Evolutionary conservation across 2,113 vertebrate species (phyloP), one percentile per base, ranked within the genome.

Genomic region (Ammodramus savannarum): DNA sequence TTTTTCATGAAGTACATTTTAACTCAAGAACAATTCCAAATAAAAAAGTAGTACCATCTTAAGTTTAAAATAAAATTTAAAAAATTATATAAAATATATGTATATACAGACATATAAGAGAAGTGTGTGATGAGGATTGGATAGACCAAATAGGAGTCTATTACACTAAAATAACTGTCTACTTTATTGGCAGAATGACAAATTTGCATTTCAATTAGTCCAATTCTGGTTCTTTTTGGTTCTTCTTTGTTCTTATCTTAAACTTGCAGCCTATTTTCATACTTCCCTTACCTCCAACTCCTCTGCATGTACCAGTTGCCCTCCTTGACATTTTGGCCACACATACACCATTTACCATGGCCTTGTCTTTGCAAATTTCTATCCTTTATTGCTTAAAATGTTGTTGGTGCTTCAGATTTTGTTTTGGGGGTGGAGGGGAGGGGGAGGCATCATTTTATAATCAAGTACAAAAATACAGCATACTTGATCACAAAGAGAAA

Each of bases 241-340:
- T 74, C 34, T 81, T 89, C 88, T 95, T 96, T 94, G 82, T 93
- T 95, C 82, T 90, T 90, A 95, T 94, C 80, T 92, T 79, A 90
- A 96, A 95, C 74, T 93, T 95, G 85, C 87, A 94, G 87, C 69
- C 92, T 52, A 27, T 77, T 92, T 79, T 74, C 51, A 27, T 27
- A 88, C 38, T 90, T 93, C 57, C 65, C 29, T 59, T 66, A 83
- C 62, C 62, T 93, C 77, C 88, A 72, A 12, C 52, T 85, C n/a
- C 52, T 32, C 76, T 17, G 38, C 0, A 2, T 48, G 55, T 76
- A 87, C 54, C 76, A 81, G 61, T 10, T 85, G 76, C 74, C 85
- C 62, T 81, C 81, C 86, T 51, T 87, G 79, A 58, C 89, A 91
- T n/a, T 3, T 0, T 58, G 48, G 76, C 38, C 77, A 71, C 78